phyloP scores from a whole-genome alignment of 1,140 invertebrate species.

The Campodea augens region DNA sequence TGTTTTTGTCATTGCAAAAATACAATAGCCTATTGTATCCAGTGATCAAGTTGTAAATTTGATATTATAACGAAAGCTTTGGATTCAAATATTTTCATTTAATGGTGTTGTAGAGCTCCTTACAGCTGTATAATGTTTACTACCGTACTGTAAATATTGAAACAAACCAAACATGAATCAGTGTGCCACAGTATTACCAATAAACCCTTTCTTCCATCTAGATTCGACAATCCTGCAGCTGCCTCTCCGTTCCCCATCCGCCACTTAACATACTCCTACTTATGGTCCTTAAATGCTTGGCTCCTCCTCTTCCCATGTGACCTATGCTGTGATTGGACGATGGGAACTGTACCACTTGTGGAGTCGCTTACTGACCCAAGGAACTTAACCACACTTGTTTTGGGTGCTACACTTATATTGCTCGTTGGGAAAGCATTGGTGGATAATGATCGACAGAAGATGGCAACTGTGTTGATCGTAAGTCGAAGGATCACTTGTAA shows the following conservation, averaged over 20 bases:
- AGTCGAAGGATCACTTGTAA: conserved; percentile 12
- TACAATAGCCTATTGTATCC: too few species aligned
- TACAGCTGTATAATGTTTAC: too few species aligned
- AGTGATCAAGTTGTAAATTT: too few species aligned
- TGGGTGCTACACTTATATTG: conserved; percentile 41
- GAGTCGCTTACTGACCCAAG: conserved; percentile 55
- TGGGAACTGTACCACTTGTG: conserved; percentile 84
- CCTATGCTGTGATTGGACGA: conserved; percentile 95
- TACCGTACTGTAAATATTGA: too few species aligned
- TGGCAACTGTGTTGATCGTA: conserved; percentile 66
- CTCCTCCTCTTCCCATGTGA: conserved; percentile 70
- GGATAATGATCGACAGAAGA: conserved; percentile 40
- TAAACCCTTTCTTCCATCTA: conserved; percentile 21
- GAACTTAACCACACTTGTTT: conserved; percentile 61
- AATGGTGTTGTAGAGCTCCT: too few species aligned
- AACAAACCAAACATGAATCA: too few species aligned
- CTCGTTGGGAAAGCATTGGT: conserved; percentile 43
- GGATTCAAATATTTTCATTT: too few species aligned
- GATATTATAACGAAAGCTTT: too few species aligned
- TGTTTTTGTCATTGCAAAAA: too few species aligned
- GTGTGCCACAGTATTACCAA: too few species aligned
- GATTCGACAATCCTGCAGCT: conserved; percentile 85
- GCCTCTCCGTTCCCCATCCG: conserved; percentile 51
- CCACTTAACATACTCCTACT: conserved; percentile 84
- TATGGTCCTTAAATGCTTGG: conserved; percentile 78